phyloP scores from a whole-genome alignment of 2,113 vertebrate species.

The Atractosteus spatula region DNA sequence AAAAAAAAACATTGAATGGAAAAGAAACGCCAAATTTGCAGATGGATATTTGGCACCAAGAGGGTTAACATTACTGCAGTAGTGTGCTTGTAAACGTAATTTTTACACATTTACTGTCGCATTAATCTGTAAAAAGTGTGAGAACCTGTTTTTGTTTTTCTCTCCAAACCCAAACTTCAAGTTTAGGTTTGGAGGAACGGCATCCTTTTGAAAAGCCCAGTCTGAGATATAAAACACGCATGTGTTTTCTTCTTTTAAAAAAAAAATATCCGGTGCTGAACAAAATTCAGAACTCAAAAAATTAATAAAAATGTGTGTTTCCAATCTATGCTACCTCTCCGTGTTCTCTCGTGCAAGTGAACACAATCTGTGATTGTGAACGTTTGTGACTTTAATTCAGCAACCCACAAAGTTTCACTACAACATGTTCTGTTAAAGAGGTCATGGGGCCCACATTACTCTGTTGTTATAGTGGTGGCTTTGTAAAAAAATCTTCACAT shows the following conservation, averaged over 20 bases:
- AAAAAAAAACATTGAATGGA: too few species aligned
- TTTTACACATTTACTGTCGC: slow-evolving; percentile 28
- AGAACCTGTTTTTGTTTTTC: slow-evolving; percentile 29
- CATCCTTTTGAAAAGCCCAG: slow-evolving; percentile 34
- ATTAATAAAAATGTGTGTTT: neutral
- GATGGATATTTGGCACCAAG: slow-evolving; percentile 49
- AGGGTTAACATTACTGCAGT: slow-evolving; percentile 27
- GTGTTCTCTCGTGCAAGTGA: neutral
- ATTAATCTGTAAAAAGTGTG: slow-evolving; percentile 32
- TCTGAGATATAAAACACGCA: slow-evolving; percentile 37
- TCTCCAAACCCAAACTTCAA: slow-evolving; percentile 24
- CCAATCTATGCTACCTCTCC: neutral
- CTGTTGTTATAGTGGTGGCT: too few species aligned
- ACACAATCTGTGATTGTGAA: neutral
- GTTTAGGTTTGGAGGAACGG: slow-evolving; percentile 33
- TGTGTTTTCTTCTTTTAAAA: slow-evolving; percentile 14
- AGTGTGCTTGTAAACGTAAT: slow-evolving; percentile 38
- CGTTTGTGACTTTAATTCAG: neutral
- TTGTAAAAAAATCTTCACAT: too few species aligned
- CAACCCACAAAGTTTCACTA: neutral
- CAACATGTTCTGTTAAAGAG: too few species aligned
- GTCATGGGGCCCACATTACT: too few species aligned
- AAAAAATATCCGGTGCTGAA: slow-evolving; percentile 18
- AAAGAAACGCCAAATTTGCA: slow-evolving; percentile 26
- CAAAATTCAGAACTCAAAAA: slow-evolving; percentile 11